phyloP scores from a whole-genome alignment of 1,140 invertebrate species.

The Harlomillsia oculata region DNA sequence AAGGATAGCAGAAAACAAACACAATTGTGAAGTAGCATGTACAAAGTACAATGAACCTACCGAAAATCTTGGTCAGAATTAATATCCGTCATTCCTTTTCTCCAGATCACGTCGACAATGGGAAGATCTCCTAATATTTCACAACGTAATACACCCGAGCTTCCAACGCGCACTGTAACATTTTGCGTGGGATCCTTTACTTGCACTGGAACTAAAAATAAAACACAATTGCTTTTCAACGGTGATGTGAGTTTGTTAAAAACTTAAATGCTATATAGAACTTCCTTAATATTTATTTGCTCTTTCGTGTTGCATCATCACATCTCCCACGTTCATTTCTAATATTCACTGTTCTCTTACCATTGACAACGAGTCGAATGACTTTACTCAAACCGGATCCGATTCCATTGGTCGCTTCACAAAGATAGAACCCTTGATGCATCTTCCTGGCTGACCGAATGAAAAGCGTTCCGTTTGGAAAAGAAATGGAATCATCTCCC shows the following conservation, averaged over 20 bases:
- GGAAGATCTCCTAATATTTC: conserved; percentile 45
- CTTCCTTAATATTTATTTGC: too few relatives aligned
- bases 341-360: conserved; percentile 39
- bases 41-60: conserved; percentile 19
- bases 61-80: conserved; percentile 16
- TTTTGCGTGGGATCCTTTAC: conserved; percentile 38
- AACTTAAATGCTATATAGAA: too few relatives aligned
- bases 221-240: too few relatives aligned
- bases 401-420: conserved; percentile 49
- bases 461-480: conserved; percentile 46
- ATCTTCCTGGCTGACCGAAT: conserved; percentile 41
- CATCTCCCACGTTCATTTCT: too few relatives aligned
- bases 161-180: conserved; percentile 39
- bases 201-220: conserved; percentile 38
- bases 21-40: not conserved
- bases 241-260: too few relatives aligned
- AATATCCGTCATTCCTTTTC: conserved; percentile 22
- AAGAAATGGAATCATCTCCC: conserved; percentile 23
- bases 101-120: conserved; percentile 42
- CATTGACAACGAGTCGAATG: conserved; percentile 46
- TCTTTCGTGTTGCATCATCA: too few relatives aligned
- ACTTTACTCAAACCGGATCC: conserved; percentile 48
- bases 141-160: conserved; percentile 43
- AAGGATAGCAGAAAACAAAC: too few relatives aligned
- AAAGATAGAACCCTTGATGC: conserved; percentile 49